Conservation (phyloP, 2,797 vertebrate species). For the Benthosema pterotum region DNA sequence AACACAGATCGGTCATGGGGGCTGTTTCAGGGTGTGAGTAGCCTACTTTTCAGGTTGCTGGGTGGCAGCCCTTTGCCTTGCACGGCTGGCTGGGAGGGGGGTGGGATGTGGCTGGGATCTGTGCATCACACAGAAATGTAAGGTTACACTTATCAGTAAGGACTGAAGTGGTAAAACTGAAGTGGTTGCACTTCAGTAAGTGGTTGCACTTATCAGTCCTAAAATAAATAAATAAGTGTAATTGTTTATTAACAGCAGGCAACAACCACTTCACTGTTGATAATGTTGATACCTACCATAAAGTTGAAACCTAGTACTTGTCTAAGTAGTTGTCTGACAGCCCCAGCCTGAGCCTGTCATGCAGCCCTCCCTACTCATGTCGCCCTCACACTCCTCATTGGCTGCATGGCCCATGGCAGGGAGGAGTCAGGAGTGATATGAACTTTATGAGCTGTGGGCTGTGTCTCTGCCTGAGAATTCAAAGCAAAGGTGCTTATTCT, state of each 20-base stretch:
- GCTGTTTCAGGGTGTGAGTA: conserved; percentile 92
- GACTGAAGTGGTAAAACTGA: no score
- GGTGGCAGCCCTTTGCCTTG: conserved; percentile 50
- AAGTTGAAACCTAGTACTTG: no score
- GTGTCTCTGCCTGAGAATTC: conserved; percentile 67
- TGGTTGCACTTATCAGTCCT: no score
- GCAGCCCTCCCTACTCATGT: conserved; percentile 54
- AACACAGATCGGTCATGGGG: no score
- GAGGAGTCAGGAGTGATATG: no score
- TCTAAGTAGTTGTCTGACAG: conserved; percentile 88
- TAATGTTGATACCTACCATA: no score
- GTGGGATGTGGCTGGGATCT: conserved; percentile 90
- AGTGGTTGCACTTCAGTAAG: no score
- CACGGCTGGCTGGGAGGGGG: no score
- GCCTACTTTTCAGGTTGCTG: conserved; percentile 17
- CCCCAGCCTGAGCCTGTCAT: conserved; percentile 79
- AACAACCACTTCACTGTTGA: no score
- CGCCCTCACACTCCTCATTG: conserved; percentile 52
- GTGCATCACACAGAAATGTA: conserved; percentile 83
- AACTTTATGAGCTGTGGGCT: conserved; percentile 88
- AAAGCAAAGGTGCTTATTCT: conserved; percentile 71
- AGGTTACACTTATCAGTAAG: no score
- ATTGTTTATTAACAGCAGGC: no score
- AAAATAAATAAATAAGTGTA: no score
- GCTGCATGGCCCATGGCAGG: conserved; percentile 60